A percentile compares a stretch with the other conserved stretches of the same genome.
These are phyloP conservation scores for Caenorhabditis sp. DNA, from an alignment of 2,888 invertebrate species.

Conservation along the genomic window DNA sequence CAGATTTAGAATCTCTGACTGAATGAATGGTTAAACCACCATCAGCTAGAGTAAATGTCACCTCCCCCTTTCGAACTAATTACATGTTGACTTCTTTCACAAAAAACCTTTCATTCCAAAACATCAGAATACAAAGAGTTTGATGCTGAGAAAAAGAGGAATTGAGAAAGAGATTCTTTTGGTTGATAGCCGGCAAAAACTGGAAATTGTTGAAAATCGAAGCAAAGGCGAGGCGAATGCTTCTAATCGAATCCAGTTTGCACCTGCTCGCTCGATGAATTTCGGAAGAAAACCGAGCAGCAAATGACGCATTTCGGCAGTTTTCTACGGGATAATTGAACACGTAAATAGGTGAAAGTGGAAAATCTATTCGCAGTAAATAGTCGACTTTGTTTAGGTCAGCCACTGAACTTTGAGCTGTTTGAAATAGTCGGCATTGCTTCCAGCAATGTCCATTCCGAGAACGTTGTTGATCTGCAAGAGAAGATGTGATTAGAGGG, in stretches of 20 bases:
- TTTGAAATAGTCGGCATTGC: slow-evolving; percentile 52
- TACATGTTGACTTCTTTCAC: slow-evolving; percentile 2
- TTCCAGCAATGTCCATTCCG: slow-evolving; percentile 52
- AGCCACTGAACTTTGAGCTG: slow-evolving; percentile 57
- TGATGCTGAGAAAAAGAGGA: neutral
- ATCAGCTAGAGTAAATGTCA: slow-evolving; percentile 3
- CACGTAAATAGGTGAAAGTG: no score
- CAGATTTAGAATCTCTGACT: no score
- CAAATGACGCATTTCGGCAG: neutral
- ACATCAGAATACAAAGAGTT: neutral
- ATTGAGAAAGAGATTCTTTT: no score
- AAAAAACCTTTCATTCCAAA: neutral
- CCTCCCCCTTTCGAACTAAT: neutral
- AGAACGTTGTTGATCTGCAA: slow-evolving; percentile 63
- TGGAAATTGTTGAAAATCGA: no score
- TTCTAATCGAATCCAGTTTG: slow-evolving; percentile 13
- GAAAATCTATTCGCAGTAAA: no score
- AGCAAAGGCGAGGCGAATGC: no score
- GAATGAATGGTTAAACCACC: no score
- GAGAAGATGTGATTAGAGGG: neutral
- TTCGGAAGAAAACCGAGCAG: neutral
- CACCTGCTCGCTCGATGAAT: slow-evolving; percentile 18
- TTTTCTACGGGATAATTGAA: no score
- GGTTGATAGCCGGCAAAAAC: no score
- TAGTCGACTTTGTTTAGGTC: no score